Percentiles rank a stretch among this genome's conserved stretches.
Conservation (phyloP, 2,113 vertebrate genomes). For the Emydocephalus ijimae region DNA sequence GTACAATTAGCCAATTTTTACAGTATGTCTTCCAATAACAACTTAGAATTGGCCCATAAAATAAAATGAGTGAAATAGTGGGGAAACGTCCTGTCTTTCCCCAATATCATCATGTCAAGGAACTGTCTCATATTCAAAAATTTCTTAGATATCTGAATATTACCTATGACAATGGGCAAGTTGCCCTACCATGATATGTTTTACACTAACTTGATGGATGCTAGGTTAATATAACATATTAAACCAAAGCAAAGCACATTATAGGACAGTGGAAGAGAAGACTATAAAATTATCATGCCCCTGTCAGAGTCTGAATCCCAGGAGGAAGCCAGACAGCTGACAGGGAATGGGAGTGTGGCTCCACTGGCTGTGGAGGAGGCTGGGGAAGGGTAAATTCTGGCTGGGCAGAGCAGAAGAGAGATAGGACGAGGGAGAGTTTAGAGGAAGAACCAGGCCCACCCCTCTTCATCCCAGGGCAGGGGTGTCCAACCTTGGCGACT, state of each 20-base stretch:
- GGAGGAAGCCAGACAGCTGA: no score
- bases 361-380: no score
- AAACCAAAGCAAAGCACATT: not conserved
- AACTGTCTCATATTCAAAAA: not conserved
- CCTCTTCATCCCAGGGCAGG: no score
- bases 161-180: not conserved
- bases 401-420: no score
- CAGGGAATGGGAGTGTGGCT: no score
- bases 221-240: not conserved
- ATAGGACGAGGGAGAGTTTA: no score
- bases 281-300: not conserved
- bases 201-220: not conserved
- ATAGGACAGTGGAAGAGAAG: not conserved
- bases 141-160: not conserved
- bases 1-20: not conserved
- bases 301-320: no score
- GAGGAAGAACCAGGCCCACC: no score
- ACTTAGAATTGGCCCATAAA: not conserved
- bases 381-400: no score
- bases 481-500: no score
- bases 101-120: not conserved
- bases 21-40: not conserved
- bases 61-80: not conserved
- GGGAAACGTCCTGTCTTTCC: no score
- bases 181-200: not conserved